Evolutionary conservation across 2,888 invertebrate species (phyloP).

Genomic region (Drepana falcataria): DNA sequence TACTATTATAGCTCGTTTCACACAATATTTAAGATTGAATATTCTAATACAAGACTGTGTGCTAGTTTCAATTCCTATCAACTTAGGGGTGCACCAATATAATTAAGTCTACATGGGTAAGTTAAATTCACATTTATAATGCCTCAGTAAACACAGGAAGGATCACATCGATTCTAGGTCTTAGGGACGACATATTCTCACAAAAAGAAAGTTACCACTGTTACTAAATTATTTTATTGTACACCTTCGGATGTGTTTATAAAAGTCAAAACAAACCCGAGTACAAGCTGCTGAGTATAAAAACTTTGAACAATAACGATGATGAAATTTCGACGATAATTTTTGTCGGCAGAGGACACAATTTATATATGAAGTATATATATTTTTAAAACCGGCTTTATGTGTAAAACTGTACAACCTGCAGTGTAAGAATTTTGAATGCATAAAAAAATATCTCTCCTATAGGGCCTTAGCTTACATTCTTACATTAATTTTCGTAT

Average conservation of each 20-base stretch:
- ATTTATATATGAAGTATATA: conserved; percentile 8
- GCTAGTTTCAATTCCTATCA: conserved; percentile 52
- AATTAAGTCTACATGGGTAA: conserved; percentile 47
- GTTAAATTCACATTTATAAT: conserved; percentile 51
- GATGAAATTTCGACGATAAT: conserved; percentile 65
- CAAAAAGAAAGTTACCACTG: conserved; percentile 52
- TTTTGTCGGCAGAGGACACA: conserved; percentile 32
- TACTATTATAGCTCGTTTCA: too few relatives aligned
- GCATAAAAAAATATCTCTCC: conserved; percentile 77
- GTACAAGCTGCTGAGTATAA: conserved; percentile 73
- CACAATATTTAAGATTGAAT: too few relatives aligned
- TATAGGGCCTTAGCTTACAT: conserved; percentile 76
- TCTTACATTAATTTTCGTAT: conserved; percentile 73
- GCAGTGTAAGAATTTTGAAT: conserved; percentile 69
- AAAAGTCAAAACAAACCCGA: conserved; percentile 66
- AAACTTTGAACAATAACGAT: conserved; percentile 70
- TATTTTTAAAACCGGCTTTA: conserved; percentile 42
- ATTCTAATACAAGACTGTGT: conserved; percentile 30
- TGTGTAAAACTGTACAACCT: conserved; percentile 39
- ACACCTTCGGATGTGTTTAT: conserved; percentile 67
- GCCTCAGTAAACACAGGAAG: conserved; percentile 36
- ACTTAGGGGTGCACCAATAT: conserved; percentile 49
- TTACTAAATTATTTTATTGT: conserved; percentile 70
- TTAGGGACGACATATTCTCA: conserved; percentile 34
- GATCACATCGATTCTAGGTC: conserved; percentile 36